Base-by-base conservation (phyloP, 2,113 vertebrate genomes). In the Corvus cornix region DNA sequence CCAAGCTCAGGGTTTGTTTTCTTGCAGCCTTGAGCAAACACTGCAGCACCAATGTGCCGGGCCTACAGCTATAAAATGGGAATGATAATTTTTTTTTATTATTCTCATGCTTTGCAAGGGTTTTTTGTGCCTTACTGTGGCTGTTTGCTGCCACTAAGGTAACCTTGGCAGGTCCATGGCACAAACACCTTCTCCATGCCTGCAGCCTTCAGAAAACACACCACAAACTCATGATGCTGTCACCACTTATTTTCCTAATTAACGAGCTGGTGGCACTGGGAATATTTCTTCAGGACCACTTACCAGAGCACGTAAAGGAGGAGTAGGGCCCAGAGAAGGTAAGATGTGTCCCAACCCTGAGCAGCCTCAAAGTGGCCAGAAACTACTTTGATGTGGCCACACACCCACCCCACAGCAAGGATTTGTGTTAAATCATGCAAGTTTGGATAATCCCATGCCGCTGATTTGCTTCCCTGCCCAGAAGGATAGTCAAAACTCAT, bases 401-500 rank as follows among this genome's bases (percentile, higher is more conserved):
- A 33, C n/a, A 18, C 16, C n/a, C 23, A 2, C 51, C 39, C 67
- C 74, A n/a, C 28, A 81, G 64, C 49, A 27, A 72, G 43, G 58
- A 55, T 5, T 75, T 43, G 28, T 46, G 70, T 33, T 84, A 81
- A 89, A 84, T 79, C 83, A 84, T 8, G 6, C 56, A 88, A 84
- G 55, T 90, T 86, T 90, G 73, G 87, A n/a, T 64, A 78, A 76
- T 60, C 48, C 76, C 12, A 3, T 1, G 0, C 46, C 0, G 1
- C 73, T 60, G 72, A 46, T 66, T 69, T 86, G 43, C 86, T 69
- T 59, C 68, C 73, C 69, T 90, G 94, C 83, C 83, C 75, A 81
- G 72, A 74, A 95, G 64, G 86, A 88, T 11, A 84, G 90, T 90
- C 95, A 90, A 78, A 92, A 67, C 83, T 77, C 76, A 74, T 59